Conservation (phyloP, 2,888 invertebrate species). For the Agrotis exclamationis region DNA sequence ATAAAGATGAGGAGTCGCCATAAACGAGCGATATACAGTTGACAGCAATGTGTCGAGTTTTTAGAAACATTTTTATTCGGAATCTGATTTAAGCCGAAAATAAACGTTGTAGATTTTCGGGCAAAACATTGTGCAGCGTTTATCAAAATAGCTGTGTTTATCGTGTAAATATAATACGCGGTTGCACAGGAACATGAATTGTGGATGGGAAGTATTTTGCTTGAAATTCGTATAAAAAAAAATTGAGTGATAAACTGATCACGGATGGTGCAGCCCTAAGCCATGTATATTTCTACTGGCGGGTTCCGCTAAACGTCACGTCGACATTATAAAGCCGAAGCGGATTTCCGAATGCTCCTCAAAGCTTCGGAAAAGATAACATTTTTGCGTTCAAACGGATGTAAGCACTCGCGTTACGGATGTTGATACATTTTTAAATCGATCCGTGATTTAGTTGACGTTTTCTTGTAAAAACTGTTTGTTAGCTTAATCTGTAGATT, state of each 20-base stretch:
- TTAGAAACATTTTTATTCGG: conserved; percentile 14
- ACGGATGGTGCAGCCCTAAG: conserved; percentile 68
- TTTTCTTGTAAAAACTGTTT: background rate
- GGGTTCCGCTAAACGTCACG: conserved; percentile 71
- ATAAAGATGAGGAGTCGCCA: conserved; percentile 54
- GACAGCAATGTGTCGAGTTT: conserved; percentile 30
- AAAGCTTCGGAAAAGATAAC: conserved; percentile 71
- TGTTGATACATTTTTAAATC: conserved; percentile 56
- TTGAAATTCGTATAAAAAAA: background rate
- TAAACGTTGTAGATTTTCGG: conserved; percentile 18
- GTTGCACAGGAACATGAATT: background rate
- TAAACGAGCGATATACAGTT: conserved; percentile 50
- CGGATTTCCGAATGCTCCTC: conserved; percentile 81
- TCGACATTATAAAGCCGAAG: conserved; percentile 75
- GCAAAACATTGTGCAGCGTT: conserved; percentile 19
- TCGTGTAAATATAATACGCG: conserved; percentile 7
- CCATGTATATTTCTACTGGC: conserved; percentile 68
- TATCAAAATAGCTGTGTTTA: conserved; percentile 36
- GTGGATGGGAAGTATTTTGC: background rate
- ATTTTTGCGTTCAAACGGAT: conserved; percentile 67
- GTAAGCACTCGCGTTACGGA: conserved; percentile 51
- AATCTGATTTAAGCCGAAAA: conserved; percentile 13
- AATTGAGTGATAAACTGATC: background rate
- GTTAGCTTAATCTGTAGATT: background rate
- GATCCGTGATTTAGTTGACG: conserved; percentile 24